Conservation (phyloP, 2,888 invertebrate species). For the Ectemnius lituratus region DNA sequence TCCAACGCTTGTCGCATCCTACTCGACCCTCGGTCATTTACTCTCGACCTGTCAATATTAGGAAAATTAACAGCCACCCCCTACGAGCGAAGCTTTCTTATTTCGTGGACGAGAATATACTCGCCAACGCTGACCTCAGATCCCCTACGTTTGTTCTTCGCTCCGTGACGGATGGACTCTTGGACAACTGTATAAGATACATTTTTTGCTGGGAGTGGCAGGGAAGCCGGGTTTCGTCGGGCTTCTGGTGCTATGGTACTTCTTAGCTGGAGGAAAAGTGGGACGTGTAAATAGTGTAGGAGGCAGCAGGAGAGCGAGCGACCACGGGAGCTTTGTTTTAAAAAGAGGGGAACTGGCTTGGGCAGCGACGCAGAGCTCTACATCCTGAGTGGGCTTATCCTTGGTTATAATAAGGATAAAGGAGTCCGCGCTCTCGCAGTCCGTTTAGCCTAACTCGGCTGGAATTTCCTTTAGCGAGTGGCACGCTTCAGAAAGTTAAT, state of each 20-base stretch:
- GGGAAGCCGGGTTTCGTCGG: constrained; percentile 20
- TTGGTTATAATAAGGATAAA: constrained; percentile 6
- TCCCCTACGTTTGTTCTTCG: constrained; percentile 8
- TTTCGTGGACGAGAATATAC: too few relatives aligned
- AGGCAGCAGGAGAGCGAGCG: background rate
- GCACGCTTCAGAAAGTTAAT: background rate
- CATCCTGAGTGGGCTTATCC: background rate
- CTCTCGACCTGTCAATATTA: constrained; percentile 24
- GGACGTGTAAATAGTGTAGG: constrained; percentile 44
- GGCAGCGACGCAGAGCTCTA: background rate
- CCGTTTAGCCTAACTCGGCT: background rate
- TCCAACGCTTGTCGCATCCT: background rate
- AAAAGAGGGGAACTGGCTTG: constrained; percentile 20
- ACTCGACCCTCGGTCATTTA: background rate
- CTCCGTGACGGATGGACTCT: background rate
- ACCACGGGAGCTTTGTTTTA: constrained; percentile 17
- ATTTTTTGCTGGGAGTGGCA: constrained; percentile 9
- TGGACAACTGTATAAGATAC: constrained; percentile 9
- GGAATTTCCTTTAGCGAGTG: constrained; percentile 1
- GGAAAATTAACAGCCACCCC: constrained; percentile 10
- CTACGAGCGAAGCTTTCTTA: constrained; percentile 17
- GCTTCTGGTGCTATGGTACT: constrained; percentile 3
- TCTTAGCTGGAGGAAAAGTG: constrained; percentile 38
- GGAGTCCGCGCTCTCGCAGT: background rate
- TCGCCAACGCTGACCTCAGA: background rate